Evolutionary conservation across 2,888 invertebrate genomes (phyloP).

Genomic region (Scaptomyza cyrtandrae): DNA sequence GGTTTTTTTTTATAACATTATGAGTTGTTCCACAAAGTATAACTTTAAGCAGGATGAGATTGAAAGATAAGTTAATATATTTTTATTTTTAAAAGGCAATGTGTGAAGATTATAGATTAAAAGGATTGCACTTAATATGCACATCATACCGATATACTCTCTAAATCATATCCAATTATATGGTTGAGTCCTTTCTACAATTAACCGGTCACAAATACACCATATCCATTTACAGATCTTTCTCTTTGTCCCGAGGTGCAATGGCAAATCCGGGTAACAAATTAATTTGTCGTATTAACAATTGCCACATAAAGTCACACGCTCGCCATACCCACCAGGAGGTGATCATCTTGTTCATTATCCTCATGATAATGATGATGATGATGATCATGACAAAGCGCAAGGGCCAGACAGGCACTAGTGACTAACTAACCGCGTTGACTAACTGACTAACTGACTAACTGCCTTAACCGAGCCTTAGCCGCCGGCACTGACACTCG

Average conservation of each 20-base stretch:
- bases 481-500: conserved; percentile 30
- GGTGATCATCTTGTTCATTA: conserved; percentile 32
- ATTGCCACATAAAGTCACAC: conserved; percentile 75
- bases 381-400: conserved; percentile 4
- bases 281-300: conserved; percentile 81
- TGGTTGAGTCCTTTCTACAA: conserved; percentile 29
- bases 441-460: conserved; percentile 63
- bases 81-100: too few relatives aligned
- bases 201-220: conserved; percentile 23
- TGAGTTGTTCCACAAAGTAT: too few relatives aligned
- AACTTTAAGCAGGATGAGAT: too few relatives aligned
- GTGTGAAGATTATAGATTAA: too few relatives aligned
- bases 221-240: conserved; percentile 45
- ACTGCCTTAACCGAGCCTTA: conserved; percentile 54
- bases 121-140: too few relatives aligned
- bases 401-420: conserved; percentile 34
- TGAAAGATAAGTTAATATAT: too few relatives aligned
- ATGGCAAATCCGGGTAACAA: conserved; percentile 75
- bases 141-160: not conserved
- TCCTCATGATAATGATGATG: conserved; percentile 35
- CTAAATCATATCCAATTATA: conserved; percentile 8
- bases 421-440: conserved; percentile 48
- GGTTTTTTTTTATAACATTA: too few relatives aligned
- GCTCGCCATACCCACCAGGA: conserved; percentile 52
- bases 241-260: conserved; percentile 23